A percentile compares a stretch with the other conserved stretches of the same genome.
Conservation (phyloP, 2,113 vertebrate species). For the Fregetta grallaria region DNA sequence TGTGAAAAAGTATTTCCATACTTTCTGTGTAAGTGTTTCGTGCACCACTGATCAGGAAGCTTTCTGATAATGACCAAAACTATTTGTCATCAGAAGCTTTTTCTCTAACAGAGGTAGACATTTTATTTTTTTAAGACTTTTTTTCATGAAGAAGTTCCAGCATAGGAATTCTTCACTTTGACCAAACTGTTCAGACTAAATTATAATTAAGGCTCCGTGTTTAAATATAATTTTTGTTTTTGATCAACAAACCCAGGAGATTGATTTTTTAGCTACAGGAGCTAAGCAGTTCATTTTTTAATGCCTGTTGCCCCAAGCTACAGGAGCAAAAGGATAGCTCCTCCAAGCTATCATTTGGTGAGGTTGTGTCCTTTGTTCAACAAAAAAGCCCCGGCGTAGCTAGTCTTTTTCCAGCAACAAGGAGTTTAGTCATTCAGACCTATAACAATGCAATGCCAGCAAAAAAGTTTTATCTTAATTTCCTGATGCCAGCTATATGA, state of each 20-base stretch:
- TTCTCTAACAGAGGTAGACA: neutral
- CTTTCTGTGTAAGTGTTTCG: neutral
- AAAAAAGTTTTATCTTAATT: slow-evolving; percentile 53
- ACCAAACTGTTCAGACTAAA: neutral
- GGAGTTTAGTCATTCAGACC: neutral
- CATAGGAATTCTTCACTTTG: neutral
- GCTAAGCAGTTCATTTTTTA: neutral
- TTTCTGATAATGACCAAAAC: neutral
- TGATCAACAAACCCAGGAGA: neutral
- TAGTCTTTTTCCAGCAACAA: neutral
- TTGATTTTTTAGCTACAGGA: neutral
- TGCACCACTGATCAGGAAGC: neutral
- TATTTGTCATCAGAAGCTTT: neutral
- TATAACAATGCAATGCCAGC: slow-evolving; percentile 28
- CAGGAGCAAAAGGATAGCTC: neutral
- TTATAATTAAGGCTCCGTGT: neutral
- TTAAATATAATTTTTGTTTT: neutral
- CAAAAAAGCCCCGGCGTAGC: neutral
- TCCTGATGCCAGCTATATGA: slow-evolving; percentile 22
- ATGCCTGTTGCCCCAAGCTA: neutral
- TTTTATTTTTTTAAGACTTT: neutral
- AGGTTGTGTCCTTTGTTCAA: neutral
- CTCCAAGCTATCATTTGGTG: neutral
- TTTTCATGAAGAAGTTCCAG: neutral
- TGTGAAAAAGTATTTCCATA: neutral